Conservation (phyloP, 2,888 invertebrate genomes). For the Automeris io region DNA sequence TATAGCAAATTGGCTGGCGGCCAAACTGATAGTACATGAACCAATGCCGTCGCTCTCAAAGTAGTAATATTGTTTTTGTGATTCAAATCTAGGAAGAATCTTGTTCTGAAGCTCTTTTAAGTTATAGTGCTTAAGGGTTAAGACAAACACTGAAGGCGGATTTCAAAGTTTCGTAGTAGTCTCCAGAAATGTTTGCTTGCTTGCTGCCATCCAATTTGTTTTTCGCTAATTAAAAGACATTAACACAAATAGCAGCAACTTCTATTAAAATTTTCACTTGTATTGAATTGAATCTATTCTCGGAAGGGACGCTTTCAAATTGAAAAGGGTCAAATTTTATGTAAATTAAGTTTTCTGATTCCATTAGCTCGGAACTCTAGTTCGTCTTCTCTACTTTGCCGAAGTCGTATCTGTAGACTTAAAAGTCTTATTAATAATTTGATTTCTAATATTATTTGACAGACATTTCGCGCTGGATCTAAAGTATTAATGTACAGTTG, state of each 20-base stretch:
- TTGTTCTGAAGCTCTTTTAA: no score
- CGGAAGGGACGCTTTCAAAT: constrained; percentile 19
- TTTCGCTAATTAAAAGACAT: constrained; percentile 36
- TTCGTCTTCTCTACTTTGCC: constrained; percentile 1
- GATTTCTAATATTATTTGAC: not conserved
- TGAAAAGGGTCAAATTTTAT: constrained; percentile 33
- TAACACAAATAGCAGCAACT: constrained; percentile 33
- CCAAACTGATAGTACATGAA: no score
- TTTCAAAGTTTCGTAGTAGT: no score
- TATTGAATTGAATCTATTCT: constrained; percentile 21
- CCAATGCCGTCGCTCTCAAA: no score
- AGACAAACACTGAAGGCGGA: no score
- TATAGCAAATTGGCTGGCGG: no score
- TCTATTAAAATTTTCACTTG: constrained; percentile 39
- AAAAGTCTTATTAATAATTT: constrained; percentile 5
- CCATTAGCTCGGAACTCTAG: constrained; percentile 25
- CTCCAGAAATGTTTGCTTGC: no score
- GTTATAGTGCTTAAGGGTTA: no score
- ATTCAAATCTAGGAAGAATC: no score
- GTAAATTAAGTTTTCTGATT: constrained; percentile 31
- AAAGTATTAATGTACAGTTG: no score
- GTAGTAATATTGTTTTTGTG: no score
- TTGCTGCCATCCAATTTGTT: constrained; percentile 5
- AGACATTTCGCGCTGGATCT: not conserved
- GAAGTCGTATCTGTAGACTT: not conserved